Conservation (phyloP, 2,113 vertebrate genomes). For the Ceuthmochares aereus region DNA sequence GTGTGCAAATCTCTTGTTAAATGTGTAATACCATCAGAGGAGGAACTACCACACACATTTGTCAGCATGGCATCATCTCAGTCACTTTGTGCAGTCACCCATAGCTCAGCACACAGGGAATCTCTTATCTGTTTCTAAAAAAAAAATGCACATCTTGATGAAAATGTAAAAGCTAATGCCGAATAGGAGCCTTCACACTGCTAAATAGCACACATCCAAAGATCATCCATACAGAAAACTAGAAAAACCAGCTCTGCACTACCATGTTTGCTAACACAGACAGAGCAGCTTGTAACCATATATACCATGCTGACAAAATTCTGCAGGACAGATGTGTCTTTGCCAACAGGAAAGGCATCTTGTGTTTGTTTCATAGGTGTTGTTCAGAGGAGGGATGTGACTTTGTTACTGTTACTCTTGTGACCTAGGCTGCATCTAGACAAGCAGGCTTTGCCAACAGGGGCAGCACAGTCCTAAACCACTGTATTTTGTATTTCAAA, state of each 20-base stretch:
- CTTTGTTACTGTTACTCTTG: background rate
- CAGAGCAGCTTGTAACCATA: background rate
- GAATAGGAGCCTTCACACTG: background rate
- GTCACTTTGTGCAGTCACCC: background rate
- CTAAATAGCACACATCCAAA: background rate
- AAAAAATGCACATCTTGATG: background rate
- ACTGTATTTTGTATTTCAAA: background rate
- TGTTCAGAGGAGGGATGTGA: background rate
- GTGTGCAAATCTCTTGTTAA: background rate
- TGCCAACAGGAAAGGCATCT: background rate
- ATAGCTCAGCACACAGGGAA: background rate
- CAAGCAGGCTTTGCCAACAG: background rate
- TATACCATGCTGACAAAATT: background rate
- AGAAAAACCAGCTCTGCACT: background rate
- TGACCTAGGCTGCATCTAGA: accelerated
- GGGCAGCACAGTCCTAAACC: background rate
- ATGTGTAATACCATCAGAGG: background rate
- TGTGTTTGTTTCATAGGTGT: background rate
- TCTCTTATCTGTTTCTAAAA: background rate
- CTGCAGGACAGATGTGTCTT: accelerated
- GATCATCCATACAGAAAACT: background rate
- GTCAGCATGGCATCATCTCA: background rate
- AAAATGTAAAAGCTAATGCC: background rate
- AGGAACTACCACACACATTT: background rate
- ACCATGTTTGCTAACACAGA: background rate